A percentile compares a stretch with the other conserved stretches of the same genome.
Evolutionary conservation across 2,113 vertebrate species (phyloP).

Genomic region (Tupaia tana): DNA sequence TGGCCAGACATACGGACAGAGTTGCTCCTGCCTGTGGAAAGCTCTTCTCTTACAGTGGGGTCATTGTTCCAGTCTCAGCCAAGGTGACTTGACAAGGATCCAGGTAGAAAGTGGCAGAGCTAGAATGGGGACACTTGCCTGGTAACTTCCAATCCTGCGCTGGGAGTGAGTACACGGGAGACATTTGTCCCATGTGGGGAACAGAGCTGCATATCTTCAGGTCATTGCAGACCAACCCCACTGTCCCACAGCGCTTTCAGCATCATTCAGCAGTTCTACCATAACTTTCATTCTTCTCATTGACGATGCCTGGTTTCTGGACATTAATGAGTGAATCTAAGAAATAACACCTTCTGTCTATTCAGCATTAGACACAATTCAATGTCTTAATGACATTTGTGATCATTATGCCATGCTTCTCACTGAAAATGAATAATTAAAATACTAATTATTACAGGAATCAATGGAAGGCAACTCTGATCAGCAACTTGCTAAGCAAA

Average conservation of each 20-base stretch:
- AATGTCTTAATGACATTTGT: constrained; percentile 87
- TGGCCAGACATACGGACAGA: accelerated
- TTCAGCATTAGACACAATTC: constrained; percentile 86
- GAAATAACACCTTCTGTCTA: constrained; percentile 76
- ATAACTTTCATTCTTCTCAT: neutral
- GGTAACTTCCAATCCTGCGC: neutral
- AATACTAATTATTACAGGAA: constrained; percentile 87
- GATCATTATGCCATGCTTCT: constrained; percentile 85
- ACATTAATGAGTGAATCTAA: constrained; percentile 70
- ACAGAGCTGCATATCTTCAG: neutral
- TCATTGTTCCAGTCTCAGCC: no score
- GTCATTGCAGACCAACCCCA: neutral
- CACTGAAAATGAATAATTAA: constrained; percentile 90
- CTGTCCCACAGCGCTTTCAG: neutral
- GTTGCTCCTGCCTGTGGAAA: neutral
- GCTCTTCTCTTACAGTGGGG: neutral
- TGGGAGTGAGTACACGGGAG: neutral
- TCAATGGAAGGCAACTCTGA: constrained; percentile 82
- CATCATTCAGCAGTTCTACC: constrained; percentile 6
- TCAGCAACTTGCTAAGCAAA: constrained; percentile 81
- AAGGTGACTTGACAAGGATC: neutral
- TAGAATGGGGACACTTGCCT: neutral
- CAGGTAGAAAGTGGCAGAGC: neutral
- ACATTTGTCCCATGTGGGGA: neutral
- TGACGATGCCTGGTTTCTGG: constrained; percentile 24